phyloP scores from a whole-genome alignment of 37 sponge, comb jelly and placozoan genomes.

The Tethya wilhelma region DNA sequence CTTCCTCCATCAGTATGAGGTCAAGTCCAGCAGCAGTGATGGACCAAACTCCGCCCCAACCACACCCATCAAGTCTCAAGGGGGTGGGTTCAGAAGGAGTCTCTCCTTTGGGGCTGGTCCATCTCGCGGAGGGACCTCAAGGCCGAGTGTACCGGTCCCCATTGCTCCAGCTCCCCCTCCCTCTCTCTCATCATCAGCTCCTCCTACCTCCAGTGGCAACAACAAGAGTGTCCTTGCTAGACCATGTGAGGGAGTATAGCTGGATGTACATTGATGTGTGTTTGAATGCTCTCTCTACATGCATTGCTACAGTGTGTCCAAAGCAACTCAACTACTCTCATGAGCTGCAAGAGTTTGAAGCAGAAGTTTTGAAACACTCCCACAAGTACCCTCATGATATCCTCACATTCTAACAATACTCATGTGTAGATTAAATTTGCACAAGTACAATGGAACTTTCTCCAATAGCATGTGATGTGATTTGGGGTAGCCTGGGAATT shows the following conservation, averaged over 20 bases:
- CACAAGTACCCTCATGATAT: constrained; percentile 77
- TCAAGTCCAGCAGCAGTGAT: constrained; percentile 8
- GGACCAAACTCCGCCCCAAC: constrained; percentile 32
- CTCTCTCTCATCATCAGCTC: not conserved
- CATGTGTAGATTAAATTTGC: not conserved
- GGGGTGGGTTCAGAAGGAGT: constrained; percentile 44
- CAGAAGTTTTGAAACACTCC: constrained; percentile 50
- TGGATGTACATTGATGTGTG: not conserved
- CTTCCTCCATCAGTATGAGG: constrained; percentile 70
- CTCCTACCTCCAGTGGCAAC: not conserved
- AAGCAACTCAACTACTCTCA: constrained; percentile 51
- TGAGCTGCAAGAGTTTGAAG: constrained; percentile 74
- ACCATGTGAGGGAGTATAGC: constrained; percentile 37
- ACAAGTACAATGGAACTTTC: not conserved
- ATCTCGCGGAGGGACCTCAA: not conserved
- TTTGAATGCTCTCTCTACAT: not conserved
- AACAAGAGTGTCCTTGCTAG: constrained; percentile 40
- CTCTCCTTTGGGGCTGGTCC: constrained; percentile 53
- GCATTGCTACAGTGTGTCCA: constrained; percentile 28
- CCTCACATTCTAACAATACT: constrained; percentile 4
- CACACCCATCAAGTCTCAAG: constrained; percentile 25
- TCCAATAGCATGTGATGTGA: not conserved
- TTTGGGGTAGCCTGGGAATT: not conserved
- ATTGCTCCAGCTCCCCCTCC: not conserved
- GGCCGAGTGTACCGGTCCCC: not conserved